Evolutionary conservation across 2,113 vertebrate species (phyloP).

Genomic region (Panurus biarmicus): DNA sequence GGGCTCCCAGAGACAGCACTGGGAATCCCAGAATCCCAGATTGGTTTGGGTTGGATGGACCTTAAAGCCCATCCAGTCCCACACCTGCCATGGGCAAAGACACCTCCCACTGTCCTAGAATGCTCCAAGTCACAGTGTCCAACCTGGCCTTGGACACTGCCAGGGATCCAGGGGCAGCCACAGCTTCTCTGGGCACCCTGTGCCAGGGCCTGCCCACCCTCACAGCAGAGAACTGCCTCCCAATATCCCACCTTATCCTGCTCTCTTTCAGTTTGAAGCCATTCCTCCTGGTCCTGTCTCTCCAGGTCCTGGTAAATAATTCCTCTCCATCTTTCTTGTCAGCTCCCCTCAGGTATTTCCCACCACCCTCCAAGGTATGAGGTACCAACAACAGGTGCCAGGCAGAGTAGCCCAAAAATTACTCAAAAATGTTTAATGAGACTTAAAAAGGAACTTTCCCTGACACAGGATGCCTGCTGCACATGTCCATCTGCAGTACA

Average conservation of each 20-base stretch:
- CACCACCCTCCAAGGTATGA: not conserved
- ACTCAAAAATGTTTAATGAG: rapidly evolving
- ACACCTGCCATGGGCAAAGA: not conserved
- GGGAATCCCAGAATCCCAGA: not conserved
- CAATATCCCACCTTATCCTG: rapidly evolving
- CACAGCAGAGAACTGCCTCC: not conserved
- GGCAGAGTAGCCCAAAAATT: not conserved
- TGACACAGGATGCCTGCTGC: not conserved
- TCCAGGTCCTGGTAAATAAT: not conserved
- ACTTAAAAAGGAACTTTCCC: not conserved
- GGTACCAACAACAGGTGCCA: not conserved
- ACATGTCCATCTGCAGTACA: not conserved
- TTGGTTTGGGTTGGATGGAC: not conserved
- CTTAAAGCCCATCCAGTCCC: rapidly evolving
- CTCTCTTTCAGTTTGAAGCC: not conserved
- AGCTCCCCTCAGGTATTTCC: not conserved
- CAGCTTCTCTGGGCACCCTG: not conserved
- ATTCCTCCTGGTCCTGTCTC: not conserved
- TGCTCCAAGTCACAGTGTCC: rapidly evolving
- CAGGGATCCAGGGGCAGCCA: not conserved
- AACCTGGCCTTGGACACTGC: rapidly evolving
- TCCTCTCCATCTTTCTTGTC: not conserved
- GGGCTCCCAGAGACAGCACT: not conserved
- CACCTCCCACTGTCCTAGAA: rapidly evolving
- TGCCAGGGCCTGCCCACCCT: rapidly evolving